These are phyloP conservation scores for Lithobates pipiens DNA, from an alignment of 2,797 vertebrate species.

Conservation along the genomic window DNA sequence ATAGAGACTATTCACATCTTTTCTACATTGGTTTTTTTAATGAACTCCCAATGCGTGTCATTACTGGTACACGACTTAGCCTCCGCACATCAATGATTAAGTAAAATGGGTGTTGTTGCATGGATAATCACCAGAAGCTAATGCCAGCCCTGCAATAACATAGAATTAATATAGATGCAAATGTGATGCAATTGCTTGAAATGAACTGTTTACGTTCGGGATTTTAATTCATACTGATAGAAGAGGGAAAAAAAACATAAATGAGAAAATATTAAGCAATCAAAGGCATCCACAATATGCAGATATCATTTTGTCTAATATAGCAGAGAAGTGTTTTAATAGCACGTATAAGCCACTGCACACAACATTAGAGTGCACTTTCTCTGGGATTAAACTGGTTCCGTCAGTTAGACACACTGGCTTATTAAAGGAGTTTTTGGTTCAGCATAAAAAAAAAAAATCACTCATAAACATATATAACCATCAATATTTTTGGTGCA, in stretches of 20 bases:
- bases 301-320: conserved; percentile 51
- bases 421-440: not conserved
- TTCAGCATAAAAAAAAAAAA: not conserved
- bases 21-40: conserved; percentile 48
- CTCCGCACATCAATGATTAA: conserved; percentile 58
- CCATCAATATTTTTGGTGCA: not conserved
- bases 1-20: conserved; percentile 1
- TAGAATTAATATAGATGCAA: conserved; percentile 61
- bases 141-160: conserved; percentile 56
- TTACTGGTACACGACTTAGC: conserved; percentile 52
- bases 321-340: conserved; percentile 28
- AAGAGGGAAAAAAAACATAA: conserved; percentile 40
- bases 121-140: conserved; percentile 57
- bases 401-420: not conserved
- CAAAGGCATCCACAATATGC: conserved; percentile 50
- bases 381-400: conserved; percentile 30
- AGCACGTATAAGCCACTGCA: not conserved
- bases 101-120: conserved; percentile 61
- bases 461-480: not conserved
- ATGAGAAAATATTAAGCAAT: conserved; percentile 60
- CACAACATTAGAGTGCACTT: conserved; percentile 13
- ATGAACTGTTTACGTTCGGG: conserved; percentile 59
- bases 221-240: conserved; percentile 56
- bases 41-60: conserved; percentile 56
- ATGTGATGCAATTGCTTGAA: conserved; percentile 57